phyloP scores from a whole-genome alignment of 2,888 invertebrate species.

The Thumatha senex region DNA sequence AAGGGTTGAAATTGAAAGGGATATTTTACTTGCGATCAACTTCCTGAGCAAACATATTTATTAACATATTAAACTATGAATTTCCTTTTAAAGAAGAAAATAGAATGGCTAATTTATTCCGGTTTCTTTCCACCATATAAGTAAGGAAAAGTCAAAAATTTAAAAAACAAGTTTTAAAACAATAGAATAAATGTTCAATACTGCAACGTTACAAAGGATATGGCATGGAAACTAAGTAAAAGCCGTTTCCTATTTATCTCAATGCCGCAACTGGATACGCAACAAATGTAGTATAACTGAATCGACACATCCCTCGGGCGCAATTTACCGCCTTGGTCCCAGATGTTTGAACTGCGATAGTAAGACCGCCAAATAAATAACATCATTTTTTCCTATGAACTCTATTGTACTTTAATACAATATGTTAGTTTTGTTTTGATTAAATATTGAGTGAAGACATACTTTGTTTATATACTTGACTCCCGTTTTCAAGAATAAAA shows the following conservation, averaged over 20 bases:
- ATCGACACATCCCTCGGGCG: slow-evolving; percentile 54
- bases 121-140: not conserved
- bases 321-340: slow-evolving; percentile 51
- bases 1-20: no score
- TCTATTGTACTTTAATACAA: slow-evolving; percentile 29
- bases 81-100: no score
- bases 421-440: slow-evolving; percentile 1
- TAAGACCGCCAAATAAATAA: slow-evolving; percentile 30
- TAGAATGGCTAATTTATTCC: no score
- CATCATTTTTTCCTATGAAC: slow-evolving; percentile 33
- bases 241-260: slow-evolving; percentile 44
- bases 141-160: no score
- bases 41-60: no score
- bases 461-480: not conserved
- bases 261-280: slow-evolving; percentile 30
- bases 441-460: not conserved
- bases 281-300: slow-evolving; percentile 45
- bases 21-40: no score
- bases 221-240: slow-evolving; percentile 28
- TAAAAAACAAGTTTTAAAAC: not conserved
- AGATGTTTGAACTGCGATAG: slow-evolving; percentile 37
- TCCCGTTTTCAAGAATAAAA: no score
- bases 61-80: no score
- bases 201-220: slow-evolving; percentile 21
- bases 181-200: slow-evolving; percentile 5